Evolutionary conservation across 2,888 invertebrate genomes (phyloP).

Genomic region (Syrphus vitripennis): DNA sequence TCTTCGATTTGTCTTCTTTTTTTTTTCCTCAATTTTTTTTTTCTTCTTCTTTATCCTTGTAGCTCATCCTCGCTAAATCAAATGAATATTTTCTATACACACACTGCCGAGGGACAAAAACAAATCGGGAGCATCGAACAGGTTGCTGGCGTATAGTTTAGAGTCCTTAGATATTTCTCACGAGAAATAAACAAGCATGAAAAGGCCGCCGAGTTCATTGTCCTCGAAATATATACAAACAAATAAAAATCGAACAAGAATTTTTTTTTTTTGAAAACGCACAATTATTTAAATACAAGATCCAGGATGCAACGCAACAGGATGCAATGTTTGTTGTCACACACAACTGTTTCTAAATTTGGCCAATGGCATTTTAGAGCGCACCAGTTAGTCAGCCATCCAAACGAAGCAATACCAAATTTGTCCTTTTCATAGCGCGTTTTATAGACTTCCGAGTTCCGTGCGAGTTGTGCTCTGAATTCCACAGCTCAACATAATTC

Average conservation of each 20-base stretch:
- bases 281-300: conserved; percentile 40
- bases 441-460: conserved; percentile 61
- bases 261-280: too few species aligned
- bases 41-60: conserved; percentile 14
- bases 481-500: conserved; percentile 20
- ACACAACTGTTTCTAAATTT: conserved; percentile 60
- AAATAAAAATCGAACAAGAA: neutral
- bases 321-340: conserved; percentile 43
- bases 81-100: neutral
- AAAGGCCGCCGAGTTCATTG: conserved; percentile 52
- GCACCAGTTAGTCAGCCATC: neutral
- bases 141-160: conserved; percentile 35
- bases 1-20: conserved; percentile 61
- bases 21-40: neutral
- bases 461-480: conserved; percentile 53
- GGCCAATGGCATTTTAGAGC: conserved; percentile 28
- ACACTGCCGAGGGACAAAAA: neutral
- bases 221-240: conserved; percentile 14
- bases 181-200: conserved; percentile 17
- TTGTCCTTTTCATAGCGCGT: conserved; percentile 37
- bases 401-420: conserved; percentile 44
- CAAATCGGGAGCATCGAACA: conserved; percentile 61
- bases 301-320: conserved; percentile 51
- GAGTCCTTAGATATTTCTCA: conserved; percentile 61
- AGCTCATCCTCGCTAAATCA: conserved; percentile 40